These are phyloP conservation scores for Julus scanicus DNA, from an alignment of 2,888 invertebrate genomes.

Conservation along the genomic window DNA sequence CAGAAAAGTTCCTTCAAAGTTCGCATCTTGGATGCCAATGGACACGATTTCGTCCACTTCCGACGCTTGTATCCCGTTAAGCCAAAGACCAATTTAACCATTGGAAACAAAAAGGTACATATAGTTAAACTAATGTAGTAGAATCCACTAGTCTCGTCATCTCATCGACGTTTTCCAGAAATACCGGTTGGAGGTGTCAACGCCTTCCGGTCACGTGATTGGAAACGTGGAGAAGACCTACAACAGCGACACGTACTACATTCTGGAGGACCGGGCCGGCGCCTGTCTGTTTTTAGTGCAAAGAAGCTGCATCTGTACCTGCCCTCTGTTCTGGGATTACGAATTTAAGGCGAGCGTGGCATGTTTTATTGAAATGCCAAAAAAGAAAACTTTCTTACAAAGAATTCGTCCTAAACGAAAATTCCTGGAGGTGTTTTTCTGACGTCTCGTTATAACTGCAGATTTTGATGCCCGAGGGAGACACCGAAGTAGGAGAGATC, in stretches of 20 bases:
- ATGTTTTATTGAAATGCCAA: no score
- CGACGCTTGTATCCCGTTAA: constrained; percentile 54
- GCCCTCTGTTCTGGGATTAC: constrained; percentile 56
- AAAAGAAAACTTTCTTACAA: background rate
- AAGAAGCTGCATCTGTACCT: constrained; percentile 56
- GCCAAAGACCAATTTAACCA: constrained; percentile 38
- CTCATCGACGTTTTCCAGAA: constrained; percentile 36
- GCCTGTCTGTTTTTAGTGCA: constrained; percentile 55
- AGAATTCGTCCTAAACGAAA: no score
- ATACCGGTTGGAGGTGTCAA: constrained; percentile 56
- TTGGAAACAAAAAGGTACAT: constrained; percentile 53
- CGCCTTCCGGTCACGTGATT: constrained; percentile 55
- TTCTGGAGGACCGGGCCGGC: constrained; percentile 55
- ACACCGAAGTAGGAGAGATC: constrained; percentile 54
- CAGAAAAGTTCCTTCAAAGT: constrained; percentile 56
- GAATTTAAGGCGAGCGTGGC: constrained; percentile 53
- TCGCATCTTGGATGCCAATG: constrained; percentile 53
- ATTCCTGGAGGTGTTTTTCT: no score
- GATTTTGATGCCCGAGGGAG: constrained; percentile 53
- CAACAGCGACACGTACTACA: constrained; percentile 56
- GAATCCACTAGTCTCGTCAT: no score
- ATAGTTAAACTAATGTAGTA: no score
- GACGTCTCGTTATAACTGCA: background rate
- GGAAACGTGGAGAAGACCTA: constrained; percentile 57
- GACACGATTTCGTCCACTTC: constrained; percentile 54